These are phyloP conservation scores for Brachyalestes nurse DNA, from an alignment of 2,797 vertebrate species.

Conservation along the genomic window DNA sequence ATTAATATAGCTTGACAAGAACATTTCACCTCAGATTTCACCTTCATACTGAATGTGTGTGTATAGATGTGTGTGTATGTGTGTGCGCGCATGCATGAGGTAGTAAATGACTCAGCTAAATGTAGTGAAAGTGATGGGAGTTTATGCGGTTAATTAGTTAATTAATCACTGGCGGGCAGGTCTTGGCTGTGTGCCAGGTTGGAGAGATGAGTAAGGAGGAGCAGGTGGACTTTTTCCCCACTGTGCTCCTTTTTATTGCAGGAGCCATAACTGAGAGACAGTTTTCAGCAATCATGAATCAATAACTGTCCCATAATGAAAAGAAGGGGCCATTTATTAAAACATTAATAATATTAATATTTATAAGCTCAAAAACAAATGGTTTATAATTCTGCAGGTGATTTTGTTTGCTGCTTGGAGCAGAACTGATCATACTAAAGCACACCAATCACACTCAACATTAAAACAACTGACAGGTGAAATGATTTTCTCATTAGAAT, in stretches of 20 bases:
- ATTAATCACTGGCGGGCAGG: conserved; percentile 38
- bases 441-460: too few species aligned
- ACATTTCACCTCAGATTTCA: too few species aligned
- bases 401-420: too few species aligned
- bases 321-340: too few species aligned
- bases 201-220: conserved; percentile 30
- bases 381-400: too few species aligned
- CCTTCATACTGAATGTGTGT: conserved; percentile 9
- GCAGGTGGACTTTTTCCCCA: not conserved
- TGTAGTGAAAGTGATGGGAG: conserved; percentile 35
- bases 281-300: not conserved
- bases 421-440: too few species aligned
- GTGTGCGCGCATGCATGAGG: not conserved
- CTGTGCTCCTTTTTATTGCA: not conserved
- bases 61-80: conserved; percentile 6
- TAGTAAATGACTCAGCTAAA: conserved; percentile 22
- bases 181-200: conserved; percentile 26
- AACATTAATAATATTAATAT: too few species aligned
- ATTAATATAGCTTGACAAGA: too few species aligned
- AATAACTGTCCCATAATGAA: not conserved
- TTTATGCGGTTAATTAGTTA: conserved; percentile 32
- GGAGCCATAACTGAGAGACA: not conserved
- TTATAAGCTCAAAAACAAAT: too few species aligned
- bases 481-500: too few species aligned
- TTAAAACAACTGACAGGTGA: too few species aligned